Conservation (phyloP, 2,113 vertebrate genomes). For the Lepus europaeus region DNA sequence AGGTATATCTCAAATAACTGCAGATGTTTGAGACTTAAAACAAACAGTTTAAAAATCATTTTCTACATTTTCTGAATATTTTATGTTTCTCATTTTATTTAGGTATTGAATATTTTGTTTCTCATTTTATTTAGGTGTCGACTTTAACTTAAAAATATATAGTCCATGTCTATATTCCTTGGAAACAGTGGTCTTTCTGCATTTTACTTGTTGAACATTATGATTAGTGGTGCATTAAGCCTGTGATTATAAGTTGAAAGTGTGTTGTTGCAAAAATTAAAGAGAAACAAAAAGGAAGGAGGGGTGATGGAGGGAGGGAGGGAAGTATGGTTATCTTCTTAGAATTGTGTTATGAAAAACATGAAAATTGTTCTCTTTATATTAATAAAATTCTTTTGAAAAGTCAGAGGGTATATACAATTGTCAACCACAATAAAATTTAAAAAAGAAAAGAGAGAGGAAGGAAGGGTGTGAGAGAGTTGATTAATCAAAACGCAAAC, state of each 20-base stretch:
- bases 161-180: too few relatives aligned
- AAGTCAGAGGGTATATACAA: not conserved
- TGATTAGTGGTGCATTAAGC: too few relatives aligned
- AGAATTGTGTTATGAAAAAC: too few relatives aligned
- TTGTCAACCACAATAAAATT: not conserved
- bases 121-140: not conserved
- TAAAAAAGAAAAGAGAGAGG: not conserved
- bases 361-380: too few relatives aligned
- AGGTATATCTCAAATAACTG: not conserved
- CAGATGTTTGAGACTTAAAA: not conserved
- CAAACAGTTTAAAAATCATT: not conserved
- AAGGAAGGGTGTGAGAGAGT: not conserved
- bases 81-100: conserved; percentile 14
- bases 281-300: too few relatives aligned
- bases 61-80: not conserved
- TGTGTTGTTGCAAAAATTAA: too few relatives aligned
- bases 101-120: not conserved
- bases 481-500: not conserved
- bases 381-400: not conserved
- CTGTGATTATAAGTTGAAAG: too few relatives aligned
- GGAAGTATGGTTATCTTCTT: too few relatives aligned
- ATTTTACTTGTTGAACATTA: too few relatives aligned
- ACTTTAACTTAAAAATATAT: not conserved
- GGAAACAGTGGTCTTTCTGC: too few relatives aligned
- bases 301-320: too few relatives aligned